These are phyloP conservation scores for Tiliqua scincoides DNA, from an alignment of 2,113 vertebrate species.

Conservation along the genomic window DNA sequence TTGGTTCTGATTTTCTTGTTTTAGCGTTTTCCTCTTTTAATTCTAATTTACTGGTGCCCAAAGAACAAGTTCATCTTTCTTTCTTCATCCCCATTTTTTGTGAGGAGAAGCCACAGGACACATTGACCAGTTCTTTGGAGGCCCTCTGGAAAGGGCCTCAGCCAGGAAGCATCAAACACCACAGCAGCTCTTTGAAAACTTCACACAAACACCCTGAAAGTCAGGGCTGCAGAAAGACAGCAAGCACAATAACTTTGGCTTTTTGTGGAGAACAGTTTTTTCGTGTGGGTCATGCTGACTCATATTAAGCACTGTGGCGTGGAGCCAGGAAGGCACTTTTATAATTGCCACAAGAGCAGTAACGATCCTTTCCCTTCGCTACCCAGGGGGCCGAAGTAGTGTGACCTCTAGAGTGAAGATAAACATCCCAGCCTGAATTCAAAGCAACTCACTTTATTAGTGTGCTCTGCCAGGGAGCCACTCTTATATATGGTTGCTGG, in stretches of 20 bases:
- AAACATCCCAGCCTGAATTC: constrained; percentile 1
- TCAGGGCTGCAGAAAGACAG: neutral
- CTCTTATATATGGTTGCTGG: neutral
- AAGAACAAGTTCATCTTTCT: neutral
- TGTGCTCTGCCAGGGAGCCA: neutral
- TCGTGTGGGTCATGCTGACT: neutral
- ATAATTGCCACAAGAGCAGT: neutral
- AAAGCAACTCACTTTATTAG: neutral
- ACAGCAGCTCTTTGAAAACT: constrained; percentile 10
- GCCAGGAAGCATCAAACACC: constrained; percentile 8
- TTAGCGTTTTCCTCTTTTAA: neutral
- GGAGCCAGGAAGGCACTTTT: neutral
- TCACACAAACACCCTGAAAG: neutral
- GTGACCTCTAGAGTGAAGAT: constrained; percentile 16
- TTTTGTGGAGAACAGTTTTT: neutral
- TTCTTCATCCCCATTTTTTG: neutral
- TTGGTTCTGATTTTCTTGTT: neutral
- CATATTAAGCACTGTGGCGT: neutral
- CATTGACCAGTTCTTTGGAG: neutral
- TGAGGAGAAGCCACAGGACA: neutral
- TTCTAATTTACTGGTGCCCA: no score
- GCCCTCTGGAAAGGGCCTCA: neutral
- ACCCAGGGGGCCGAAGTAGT: neutral
- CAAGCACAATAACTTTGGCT: neutral
- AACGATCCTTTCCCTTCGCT: neutral